Percentiles rank a stretch among this genome's conserved stretches.
Evolutionary conservation across 2,888 invertebrate genomes (phyloP).

Genomic region (Caenorhabditis panamensis): DNA sequence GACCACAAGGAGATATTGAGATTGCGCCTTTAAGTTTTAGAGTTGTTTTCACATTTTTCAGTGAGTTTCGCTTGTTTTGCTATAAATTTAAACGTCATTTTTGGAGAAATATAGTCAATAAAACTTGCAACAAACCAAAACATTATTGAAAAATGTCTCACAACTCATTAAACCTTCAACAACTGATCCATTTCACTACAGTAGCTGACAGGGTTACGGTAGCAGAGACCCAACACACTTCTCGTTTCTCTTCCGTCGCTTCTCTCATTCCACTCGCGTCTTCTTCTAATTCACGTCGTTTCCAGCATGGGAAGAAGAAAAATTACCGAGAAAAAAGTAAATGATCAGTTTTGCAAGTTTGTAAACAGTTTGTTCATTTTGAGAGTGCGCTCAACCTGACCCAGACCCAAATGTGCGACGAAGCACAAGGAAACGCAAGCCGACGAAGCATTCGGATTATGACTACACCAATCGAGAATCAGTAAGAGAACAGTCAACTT

Average conservation of each 20-base stretch:
- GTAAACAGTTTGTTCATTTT: neutral
- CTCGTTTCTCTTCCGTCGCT: neutral
- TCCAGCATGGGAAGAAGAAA: neutral
- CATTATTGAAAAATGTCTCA: neutral
- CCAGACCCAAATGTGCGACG: conserved; percentile 6
- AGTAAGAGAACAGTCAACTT: neutral
- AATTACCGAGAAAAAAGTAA: neutral
- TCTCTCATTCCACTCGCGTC: neutral
- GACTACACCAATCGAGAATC: neutral
- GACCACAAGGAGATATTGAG: neutral
- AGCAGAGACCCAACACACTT: neutral
- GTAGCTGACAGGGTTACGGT: neutral
- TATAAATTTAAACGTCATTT: neutral
- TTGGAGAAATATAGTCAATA: neutral
- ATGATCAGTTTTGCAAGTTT: neutral
- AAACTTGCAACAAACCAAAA: neutral
- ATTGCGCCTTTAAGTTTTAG: neutral
- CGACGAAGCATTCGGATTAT: conserved; percentile 8
- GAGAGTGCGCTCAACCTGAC: neutral
- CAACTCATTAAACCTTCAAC: no score
- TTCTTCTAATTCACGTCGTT: no score
- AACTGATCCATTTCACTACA: neutral
- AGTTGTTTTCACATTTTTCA: neutral
- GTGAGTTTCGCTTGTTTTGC: neutral
- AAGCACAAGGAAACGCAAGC: conserved; percentile 21